Base-by-base conservation (phyloP, 1,140 invertebrate species). In the Drosophila arawakana region DNA sequence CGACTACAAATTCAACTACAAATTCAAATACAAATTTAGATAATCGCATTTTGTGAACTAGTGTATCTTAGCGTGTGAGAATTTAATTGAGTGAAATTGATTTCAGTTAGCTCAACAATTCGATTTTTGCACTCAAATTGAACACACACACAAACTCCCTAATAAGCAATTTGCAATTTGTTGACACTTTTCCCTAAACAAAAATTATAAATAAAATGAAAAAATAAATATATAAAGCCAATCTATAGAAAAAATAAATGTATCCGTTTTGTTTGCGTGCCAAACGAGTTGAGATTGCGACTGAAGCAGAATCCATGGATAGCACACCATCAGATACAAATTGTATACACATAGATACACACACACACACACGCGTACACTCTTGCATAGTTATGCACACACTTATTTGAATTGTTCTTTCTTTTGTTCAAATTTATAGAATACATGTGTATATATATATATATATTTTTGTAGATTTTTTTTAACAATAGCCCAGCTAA, bases 11-110 rank as follows among this genome's bases (percentile, higher is more conserved):
- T 80, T 70, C 41, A 49, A 63, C 81, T 81, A 49, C 13, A 63
- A 18, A 39, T 72, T 61, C 34, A 25, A 52, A 59, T 54, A 21
- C 50, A 46, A 75, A 60, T 50, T 70, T 39, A 70, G 66, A 85
- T 85, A 85, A 85, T 85, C 81, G 81, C 75, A 61, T 68, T 68
- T 30, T 34, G 49, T n/a, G 5, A 21, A 52, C 9, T 52, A 30
- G 46, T 13, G 43, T 7, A 25, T 58, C 30, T 8, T 63, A 43
- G 37, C 59, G 58, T 76, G 70, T 76, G 70, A 54, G 66, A 54
- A 72, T 52, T 76, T 88, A 88, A 88, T 88, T 88, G 83, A 83
- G 80, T 81, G 83, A 88, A 88, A 88, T 88, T 88, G 83, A 88
- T 88, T 88, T 80, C 62, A 69, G 67, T 88, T 81, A 76, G 78